Conservation (phyloP, 2,113 vertebrate genomes). For the Mustela nigripes region DNA sequence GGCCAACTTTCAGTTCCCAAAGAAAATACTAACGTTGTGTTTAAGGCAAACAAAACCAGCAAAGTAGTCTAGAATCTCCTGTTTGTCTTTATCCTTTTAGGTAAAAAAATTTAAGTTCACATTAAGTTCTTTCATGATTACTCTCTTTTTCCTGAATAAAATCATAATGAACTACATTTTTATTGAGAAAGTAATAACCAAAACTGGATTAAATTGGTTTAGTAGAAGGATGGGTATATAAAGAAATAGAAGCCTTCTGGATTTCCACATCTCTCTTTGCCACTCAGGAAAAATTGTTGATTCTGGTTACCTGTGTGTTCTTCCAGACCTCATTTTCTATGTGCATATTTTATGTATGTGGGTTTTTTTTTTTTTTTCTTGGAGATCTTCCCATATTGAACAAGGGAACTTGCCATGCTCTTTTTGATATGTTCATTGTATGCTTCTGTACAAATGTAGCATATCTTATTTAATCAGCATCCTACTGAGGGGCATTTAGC, state of each 20-base stretch:
- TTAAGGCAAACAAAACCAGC: background rate
- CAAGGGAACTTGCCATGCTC: background rate
- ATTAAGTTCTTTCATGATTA: constrained; percentile 3
- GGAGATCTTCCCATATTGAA: background rate
- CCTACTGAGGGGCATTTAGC: background rate
- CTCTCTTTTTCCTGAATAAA: background rate
- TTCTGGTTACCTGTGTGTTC: background rate
- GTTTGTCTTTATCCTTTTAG: background rate
- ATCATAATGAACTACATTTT: background rate
- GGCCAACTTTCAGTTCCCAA: background rate
- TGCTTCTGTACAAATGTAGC: background rate
- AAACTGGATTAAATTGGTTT: background rate
- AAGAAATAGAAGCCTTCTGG: background rate
- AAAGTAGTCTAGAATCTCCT: background rate
- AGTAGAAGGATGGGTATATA: background rate
- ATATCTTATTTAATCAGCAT: background rate
- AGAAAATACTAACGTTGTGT: background rate
- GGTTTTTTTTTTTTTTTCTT: background rate
- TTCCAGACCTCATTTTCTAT: background rate
- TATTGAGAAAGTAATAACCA: background rate
- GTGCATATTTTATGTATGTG: background rate
- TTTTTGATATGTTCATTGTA: background rate
- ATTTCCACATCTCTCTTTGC: background rate
- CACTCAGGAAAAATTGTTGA: background rate
- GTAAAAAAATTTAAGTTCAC: background rate